Base-by-base conservation (phyloP, 92 coral and sea anemone genomes). In the Epizoanthus ramosus region DNA sequence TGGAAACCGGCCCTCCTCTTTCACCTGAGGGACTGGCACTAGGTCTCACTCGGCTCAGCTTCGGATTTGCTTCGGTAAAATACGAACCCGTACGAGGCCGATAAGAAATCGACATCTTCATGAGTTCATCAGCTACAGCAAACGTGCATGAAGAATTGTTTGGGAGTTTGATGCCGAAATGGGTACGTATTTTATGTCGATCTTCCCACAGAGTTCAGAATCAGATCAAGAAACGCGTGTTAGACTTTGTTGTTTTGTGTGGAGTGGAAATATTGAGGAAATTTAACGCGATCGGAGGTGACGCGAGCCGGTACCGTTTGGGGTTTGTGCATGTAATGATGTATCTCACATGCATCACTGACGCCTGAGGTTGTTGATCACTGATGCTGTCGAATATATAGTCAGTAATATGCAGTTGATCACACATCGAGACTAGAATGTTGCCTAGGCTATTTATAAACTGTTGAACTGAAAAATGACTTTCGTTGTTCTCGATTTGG, bases 21-120 rank as follows among this genome's bases (percentile, higher is more conserved):
- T 77, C 28, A 15, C 47, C 3, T 19, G 39, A 39, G 82, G 25
- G 71, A 61, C 82, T 77, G 82, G 82, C 57, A 75, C 69, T 61
- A 50, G 82, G 41, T 15, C 22, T 10, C 35, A 37, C 35, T 58
- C 71, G 68, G 69, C 13, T 59, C 17, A 13, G 41, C 18, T 75
- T 75, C 82, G 82, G 70, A 61, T 39, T 77, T 13, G 1, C 15
- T 12, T 50, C 54, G 54, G 15, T 0, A 9, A 9, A 13, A 3
- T 50, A 10, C 54, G 54, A 37, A 6, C 15, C 54, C 54, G 54
- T 13, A 10, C 54, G 54, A 50, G 14, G 9, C 71, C 69, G 70
- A 77, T 16, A 16, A 25, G 33, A 75, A 57, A 75, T 58, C 67
- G 66, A 75, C 80, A n/a, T 24, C 17, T 28, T 15, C 33, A 0